Conservation (phyloP, 2,888 invertebrate species). For the Habroteleia sp. region DNA sequence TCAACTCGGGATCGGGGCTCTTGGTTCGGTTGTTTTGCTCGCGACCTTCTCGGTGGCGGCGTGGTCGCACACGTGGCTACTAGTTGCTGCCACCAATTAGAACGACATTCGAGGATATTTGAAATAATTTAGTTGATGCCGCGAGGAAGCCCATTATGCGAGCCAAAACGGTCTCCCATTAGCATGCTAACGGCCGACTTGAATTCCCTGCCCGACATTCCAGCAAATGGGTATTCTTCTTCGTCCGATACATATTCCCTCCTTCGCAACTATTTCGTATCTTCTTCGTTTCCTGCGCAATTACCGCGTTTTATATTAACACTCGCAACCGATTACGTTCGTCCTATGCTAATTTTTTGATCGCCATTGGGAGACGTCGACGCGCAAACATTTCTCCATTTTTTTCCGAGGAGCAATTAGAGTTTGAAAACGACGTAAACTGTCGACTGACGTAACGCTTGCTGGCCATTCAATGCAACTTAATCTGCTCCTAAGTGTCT, state of each 20-base stretch:
- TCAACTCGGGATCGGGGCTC: neutral
- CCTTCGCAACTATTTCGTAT: constrained; percentile 16
- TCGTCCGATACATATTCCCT: constrained; percentile 17
- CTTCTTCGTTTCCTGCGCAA: constrained; percentile 13
- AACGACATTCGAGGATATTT: constrained; percentile 72
- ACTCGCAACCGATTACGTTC: too few species aligned
- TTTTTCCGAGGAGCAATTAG: too few species aligned
- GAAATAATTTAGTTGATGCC: constrained; percentile 74
- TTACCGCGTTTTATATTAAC: constrained; percentile 15
- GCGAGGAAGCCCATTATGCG: constrained; percentile 61
- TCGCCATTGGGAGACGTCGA: constrained; percentile 2
- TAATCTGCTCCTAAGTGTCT: constrained; percentile 71
- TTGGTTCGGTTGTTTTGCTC: constrained; percentile 10
- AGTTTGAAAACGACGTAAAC: constrained; percentile 14
- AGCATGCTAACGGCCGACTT: constrained; percentile 79
- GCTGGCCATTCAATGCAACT: constrained; percentile 77
- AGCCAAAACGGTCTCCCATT: constrained; percentile 72
- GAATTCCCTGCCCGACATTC: constrained; percentile 75
- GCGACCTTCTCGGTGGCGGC: constrained; percentile 39
- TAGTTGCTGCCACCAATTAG: constrained; percentile 60
- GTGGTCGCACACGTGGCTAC: constrained; percentile 55
- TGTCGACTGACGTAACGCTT: constrained; percentile 75
- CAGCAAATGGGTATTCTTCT: constrained; percentile 63
- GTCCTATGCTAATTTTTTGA: constrained; percentile 25
- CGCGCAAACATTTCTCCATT: too few species aligned